A percentile compares a stretch with the other conserved stretches of the same genome.
These are phyloP conservation scores for Paratrypauchen microcephalus DNA, from an alignment of 2,797 vertebrate species.

Conservation along the genomic window DNA sequence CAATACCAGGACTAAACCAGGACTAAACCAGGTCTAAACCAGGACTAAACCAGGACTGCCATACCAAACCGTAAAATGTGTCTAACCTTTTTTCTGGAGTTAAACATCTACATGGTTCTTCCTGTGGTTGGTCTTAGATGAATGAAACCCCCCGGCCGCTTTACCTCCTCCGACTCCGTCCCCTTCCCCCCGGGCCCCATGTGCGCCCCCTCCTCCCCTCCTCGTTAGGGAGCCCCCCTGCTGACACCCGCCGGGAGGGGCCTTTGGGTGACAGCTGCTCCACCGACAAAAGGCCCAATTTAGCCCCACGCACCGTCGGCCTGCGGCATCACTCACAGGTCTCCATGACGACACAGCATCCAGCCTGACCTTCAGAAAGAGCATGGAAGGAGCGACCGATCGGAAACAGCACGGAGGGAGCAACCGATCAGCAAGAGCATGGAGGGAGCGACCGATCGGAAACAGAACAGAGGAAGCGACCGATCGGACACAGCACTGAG, in stretches of 20 bases:
- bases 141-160: neutral
- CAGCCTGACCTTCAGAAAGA: slow-evolving; percentile 57
- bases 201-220: slow-evolving; percentile 42
- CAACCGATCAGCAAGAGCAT: slow-evolving; percentile 9
- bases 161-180: neutral
- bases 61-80: neutral
- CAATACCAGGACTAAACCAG: neutral
- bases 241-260: slow-evolving; percentile 57
- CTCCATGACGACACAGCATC: slow-evolving; percentile 72
- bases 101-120: neutral
- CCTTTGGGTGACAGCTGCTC: slow-evolving; percentile 70
- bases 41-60: neutral
- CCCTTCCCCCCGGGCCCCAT: slow-evolving; percentile 33
- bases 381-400: neutral
- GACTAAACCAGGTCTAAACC: neutral
- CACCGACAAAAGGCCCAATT: slow-evolving; percentile 69
- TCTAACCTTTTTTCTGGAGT: neutral
- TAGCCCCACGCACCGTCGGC: slow-evolving; percentile 41
- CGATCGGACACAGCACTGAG: neutral
- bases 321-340: slow-evolving; percentile 64
- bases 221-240: slow-evolving; percentile 68
- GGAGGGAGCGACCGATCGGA: neutral
- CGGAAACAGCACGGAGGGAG: neutral
- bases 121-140: neutral
- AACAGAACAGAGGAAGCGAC: neutral